These are phyloP conservation scores for Seriola quinqueradiata DNA, from an alignment of 2,113 vertebrate genomes.

Conservation along the genomic window DNA sequence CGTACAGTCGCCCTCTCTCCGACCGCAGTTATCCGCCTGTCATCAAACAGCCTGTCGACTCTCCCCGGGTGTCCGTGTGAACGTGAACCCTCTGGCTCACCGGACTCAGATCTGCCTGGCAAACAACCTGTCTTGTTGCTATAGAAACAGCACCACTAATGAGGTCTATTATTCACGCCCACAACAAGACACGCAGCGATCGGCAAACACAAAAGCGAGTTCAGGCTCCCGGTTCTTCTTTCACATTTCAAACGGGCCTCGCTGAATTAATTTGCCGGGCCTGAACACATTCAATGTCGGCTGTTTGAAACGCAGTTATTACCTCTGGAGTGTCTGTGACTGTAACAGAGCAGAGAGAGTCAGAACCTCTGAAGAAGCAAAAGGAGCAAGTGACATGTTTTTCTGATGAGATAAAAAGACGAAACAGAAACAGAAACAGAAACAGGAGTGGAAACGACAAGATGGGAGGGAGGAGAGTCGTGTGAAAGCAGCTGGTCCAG, in stretches of 20 bases:
- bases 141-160: constrained; percentile 78
- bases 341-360: constrained; percentile 14
- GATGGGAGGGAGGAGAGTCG: no score
- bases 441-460: no score
- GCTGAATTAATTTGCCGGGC: constrained; percentile 15
- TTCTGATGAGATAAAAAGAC: not conserved
- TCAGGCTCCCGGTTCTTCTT: constrained; percentile 39
- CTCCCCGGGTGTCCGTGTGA: constrained; percentile 34
- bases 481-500: no score
- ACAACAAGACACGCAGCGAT: constrained; percentile 54
- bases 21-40: constrained; percentile 12
- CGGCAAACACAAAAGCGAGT: constrained; percentile 56
- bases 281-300: constrained; percentile 12
- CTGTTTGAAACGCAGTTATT: constrained; percentile 9
- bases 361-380: constrained; percentile 3
- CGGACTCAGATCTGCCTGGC: constrained; percentile 41
- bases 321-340: not conserved
- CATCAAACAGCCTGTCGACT: constrained; percentile 29
- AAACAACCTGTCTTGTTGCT: constrained; percentile 74
- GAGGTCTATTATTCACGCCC: constrained; percentile 69
- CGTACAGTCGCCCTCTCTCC: not conserved
- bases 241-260: constrained; percentile 39
- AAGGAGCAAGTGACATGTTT: constrained; percentile 8
- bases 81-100: constrained; percentile 48
- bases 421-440: not conserved